A percentile compares a stretch with the other conserved stretches of the same genome.
Evolutionary conservation across 92 coral and sea anemone genomes (phyloP).

Genomic region (Epizoanthus stellaris): DNA sequence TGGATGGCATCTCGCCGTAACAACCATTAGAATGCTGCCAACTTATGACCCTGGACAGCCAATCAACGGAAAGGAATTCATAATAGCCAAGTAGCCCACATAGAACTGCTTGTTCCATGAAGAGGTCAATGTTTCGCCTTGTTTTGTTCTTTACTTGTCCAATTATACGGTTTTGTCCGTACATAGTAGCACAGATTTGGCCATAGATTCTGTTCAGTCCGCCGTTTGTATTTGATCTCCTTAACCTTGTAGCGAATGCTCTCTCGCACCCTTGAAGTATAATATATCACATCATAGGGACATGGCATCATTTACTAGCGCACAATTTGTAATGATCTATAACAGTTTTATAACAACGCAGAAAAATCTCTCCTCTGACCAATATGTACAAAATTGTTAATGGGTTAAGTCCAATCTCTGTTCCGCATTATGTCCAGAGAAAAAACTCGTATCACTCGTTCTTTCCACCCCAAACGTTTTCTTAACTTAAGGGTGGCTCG

Average conservation of each 20-base stretch:
- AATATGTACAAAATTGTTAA: no score
- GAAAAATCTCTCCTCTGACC: no score
- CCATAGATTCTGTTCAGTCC: constrained; percentile 24
- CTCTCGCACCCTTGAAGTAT: constrained; percentile 12
- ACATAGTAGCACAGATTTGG: constrained; percentile 43
- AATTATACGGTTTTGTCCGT: constrained; percentile 12
- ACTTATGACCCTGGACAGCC: constrained; percentile 12
- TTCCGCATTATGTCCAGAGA: no score
- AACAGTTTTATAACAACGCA: no score
- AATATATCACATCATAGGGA: neutral
- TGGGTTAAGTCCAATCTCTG: no score
- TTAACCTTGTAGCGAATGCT: neutral
- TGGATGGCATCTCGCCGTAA: constrained; percentile 13
- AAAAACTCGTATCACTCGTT: no score
- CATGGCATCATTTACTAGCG: no score
- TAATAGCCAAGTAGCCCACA: constrained; percentile 32
- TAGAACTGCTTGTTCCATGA: constrained; percentile 36
- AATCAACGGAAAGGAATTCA: constrained; percentile 11
- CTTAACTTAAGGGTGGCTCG: no score
- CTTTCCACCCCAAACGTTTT: no score
- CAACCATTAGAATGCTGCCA: constrained; percentile 47
- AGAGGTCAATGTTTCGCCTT: constrained; percentile 31
- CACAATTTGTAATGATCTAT: no score
- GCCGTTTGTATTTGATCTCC: constrained; percentile 2
- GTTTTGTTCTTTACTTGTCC: constrained; percentile 19